Conservation (phyloP, 2,113 vertebrate genomes). For the Sardina pilchardus region DNA sequence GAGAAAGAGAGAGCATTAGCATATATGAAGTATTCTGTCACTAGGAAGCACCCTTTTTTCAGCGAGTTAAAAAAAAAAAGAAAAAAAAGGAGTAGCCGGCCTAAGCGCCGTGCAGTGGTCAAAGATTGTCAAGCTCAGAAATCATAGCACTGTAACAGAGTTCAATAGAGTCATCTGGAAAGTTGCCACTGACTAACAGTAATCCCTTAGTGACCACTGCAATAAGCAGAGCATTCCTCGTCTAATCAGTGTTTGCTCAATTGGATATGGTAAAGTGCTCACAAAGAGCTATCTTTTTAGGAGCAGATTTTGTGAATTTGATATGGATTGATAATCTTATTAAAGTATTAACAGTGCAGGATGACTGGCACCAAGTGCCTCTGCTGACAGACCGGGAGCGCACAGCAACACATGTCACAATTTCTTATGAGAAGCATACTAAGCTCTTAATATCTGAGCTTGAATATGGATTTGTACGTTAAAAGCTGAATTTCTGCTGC, state of each 20-base stretch:
- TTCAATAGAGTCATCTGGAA: conserved; percentile 31
- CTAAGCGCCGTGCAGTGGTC: background rate
- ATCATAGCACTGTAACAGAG: background rate
- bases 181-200: conserved; percentile 32
- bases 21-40: background rate
- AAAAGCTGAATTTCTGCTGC: background rate
- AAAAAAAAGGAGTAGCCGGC: background rate
- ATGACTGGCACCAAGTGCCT: conserved; percentile 41
- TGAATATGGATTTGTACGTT: background rate
- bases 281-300: conserved; percentile 47
- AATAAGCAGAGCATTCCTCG: conserved; percentile 31
- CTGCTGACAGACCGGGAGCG: background rate
- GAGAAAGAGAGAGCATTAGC: background rate
- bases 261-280: conserved; percentile 35
- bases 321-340: conserved; percentile 45
- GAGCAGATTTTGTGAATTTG: conserved; percentile 53
- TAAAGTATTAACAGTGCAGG: conserved; percentile 47
- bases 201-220: conserved; percentile 11
- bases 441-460: background rate
- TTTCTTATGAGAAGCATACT: background rate
- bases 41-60: background rate
- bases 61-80: background rate
- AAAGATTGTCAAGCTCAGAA: background rate
- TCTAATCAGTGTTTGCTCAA: conserved; percentile 42
- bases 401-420: background rate